phyloP scores from a whole-genome alignment of 2,113 vertebrate genomes.

The Noturus placidus region DNA sequence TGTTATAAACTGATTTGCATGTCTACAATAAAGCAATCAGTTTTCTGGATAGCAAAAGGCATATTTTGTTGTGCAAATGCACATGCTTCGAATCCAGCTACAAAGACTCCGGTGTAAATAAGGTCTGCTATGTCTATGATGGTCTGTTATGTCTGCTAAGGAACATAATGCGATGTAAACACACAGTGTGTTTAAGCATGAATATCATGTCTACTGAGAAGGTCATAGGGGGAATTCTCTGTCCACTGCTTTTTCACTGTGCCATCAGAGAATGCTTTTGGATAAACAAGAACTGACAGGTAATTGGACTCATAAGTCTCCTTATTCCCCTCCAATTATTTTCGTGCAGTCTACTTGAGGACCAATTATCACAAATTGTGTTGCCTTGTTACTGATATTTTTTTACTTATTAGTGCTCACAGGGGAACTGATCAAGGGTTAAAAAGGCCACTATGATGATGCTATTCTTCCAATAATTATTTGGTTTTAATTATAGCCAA shows the following conservation, averaged over 20 bases:
- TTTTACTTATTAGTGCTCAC: conserved; percentile 42
- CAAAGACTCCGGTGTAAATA: background rate
- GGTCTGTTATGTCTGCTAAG: background rate
- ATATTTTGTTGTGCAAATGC: background rate
- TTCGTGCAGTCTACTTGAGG: conserved; percentile 40
- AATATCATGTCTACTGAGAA: conserved; percentile 2
- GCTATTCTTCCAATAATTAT: background rate
- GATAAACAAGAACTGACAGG: conserved; percentile 53
- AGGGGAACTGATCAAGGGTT: conserved; percentile 15
- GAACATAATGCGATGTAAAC: conserved; percentile 7
- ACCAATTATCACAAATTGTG: conserved; percentile 50
- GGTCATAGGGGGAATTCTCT: background rate
- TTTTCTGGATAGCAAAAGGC: background rate
- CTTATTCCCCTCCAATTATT: conserved; percentile 49
- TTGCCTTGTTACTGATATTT: conserved; percentile 38
- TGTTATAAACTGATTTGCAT: background rate
- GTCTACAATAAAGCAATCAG: background rate
- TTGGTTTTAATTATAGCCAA: background rate
- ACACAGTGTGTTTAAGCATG: background rate
- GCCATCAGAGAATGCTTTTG: conserved; percentile 32
- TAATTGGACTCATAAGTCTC: conserved; percentile 47
- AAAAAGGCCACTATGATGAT: conserved; percentile 8
- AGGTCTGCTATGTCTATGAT: conserved; percentile 4
- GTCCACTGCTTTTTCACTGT: background rate
- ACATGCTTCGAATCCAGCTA: background rate